Conservation (phyloP, 2,113 vertebrate species). For the Bufo gargarizans region DNA sequence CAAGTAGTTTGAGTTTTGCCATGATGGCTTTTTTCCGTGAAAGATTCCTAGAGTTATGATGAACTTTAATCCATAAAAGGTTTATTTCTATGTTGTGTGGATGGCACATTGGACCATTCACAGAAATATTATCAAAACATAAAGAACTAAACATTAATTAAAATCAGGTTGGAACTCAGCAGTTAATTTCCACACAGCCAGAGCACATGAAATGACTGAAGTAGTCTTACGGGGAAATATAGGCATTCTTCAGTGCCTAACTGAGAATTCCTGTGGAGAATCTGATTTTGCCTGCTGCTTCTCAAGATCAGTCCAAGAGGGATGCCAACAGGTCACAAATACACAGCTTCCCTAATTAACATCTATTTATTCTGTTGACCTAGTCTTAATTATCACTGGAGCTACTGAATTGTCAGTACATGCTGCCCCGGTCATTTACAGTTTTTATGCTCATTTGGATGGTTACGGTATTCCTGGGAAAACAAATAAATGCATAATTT, state of each 20-base stretch:
- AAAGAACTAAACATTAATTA: background rate
- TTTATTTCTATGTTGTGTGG: no score
- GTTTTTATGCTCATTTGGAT: background rate
- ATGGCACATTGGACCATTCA: no score
- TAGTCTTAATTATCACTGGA: slow-evolving; percentile 22
- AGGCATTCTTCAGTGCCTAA: slow-evolving; percentile 28
- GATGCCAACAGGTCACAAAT: slow-evolving; percentile 23
- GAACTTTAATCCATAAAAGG: no score
- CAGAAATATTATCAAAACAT: background rate
- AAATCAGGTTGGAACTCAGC: background rate
- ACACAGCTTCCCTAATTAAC: slow-evolving; percentile 30
- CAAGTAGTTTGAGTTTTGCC: no score
- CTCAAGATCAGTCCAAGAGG: slow-evolving; percentile 22
- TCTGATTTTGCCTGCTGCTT: slow-evolving; percentile 38
- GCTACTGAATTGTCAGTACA: background rate
- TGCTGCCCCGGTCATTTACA: background rate
- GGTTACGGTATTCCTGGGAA: background rate
- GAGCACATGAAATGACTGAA: slow-evolving; percentile 1
- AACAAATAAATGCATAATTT: background rate
- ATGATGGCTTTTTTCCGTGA: no score
- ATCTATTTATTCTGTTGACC: slow-evolving; percentile 38
- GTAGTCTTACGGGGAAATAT: background rate
- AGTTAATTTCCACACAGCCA: background rate
- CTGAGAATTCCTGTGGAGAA: slow-evolving; percentile 45
- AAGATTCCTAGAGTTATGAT: no score